These are phyloP conservation scores for Eupithecia centaureata DNA, from an alignment of 2,888 invertebrate genomes.

Conservation along the genomic window DNA sequence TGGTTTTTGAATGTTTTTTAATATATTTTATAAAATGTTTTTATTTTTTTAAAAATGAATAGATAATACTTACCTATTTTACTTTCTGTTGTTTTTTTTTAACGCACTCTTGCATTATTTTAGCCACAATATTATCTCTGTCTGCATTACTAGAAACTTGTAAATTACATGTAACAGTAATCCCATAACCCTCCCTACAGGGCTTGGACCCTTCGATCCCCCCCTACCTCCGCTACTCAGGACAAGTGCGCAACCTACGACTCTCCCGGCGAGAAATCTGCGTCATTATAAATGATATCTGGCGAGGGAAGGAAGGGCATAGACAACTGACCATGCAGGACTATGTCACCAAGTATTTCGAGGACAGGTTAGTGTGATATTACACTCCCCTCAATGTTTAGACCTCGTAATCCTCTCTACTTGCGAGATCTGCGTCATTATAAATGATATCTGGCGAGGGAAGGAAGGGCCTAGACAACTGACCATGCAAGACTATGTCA, in stretches of 20 bases:
- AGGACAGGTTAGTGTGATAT: constrained; percentile 62
- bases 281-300: constrained; percentile 78
- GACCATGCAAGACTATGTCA: constrained; percentile 75
- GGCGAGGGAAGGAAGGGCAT: constrained; percentile 65
- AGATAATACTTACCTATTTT: too few relatives aligned
- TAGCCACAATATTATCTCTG: too few relatives aligned
- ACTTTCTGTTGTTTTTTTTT: too few relatives aligned
- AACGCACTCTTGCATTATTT: too few relatives aligned
- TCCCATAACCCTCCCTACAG: constrained; percentile 37
- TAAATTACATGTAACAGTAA: constrained; percentile 48
- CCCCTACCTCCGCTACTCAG: constrained; percentile 73
- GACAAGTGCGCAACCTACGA: constrained; percentile 77
- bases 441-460: constrained; percentile 78
- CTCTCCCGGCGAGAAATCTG: constrained; percentile 77
- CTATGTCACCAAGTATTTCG: constrained; percentile 75
- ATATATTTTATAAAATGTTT: too few relatives aligned
- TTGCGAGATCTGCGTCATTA: constrained; percentile 55
- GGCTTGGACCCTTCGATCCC: constrained; percentile 74
- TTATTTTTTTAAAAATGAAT: too few relatives aligned
- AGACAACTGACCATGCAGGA: constrained; percentile 69
- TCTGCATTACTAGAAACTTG: constrained; percentile 78
- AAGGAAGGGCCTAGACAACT: constrained; percentile 54
- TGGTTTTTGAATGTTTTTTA: too few relatives aligned
- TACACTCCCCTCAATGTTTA: not conserved
- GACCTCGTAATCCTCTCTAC: not conserved